These are phyloP conservation scores for Notiomystis cincta DNA, from an alignment of 2,113 vertebrate species.

Conservation along the genomic window DNA sequence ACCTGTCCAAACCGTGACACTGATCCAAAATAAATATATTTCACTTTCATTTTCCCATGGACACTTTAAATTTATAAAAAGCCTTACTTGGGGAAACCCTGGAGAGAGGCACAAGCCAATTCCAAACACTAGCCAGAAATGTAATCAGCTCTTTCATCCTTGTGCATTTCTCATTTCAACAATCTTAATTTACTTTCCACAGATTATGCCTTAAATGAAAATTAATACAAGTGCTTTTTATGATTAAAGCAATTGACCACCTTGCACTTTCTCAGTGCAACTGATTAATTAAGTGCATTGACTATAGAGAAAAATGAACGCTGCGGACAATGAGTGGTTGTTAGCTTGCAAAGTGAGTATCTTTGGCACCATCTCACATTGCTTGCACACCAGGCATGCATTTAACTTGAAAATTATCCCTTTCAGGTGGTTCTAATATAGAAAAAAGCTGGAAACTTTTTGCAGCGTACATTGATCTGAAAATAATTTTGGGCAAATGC, in stretches of 20 bases:
- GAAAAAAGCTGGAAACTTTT: background rate
- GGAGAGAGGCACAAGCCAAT: background rate
- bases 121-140: background rate
- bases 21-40: background rate
- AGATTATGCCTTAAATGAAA: slow-evolving; percentile 20
- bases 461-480: background rate
- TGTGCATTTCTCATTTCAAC: background rate
- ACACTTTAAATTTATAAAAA: background rate
- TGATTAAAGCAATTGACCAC: slow-evolving; percentile 18
- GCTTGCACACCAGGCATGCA: background rate
- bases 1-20: no score
- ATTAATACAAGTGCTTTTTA: slow-evolving; percentile 45
- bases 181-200: slow-evolving; percentile 27
- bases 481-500: background rate
- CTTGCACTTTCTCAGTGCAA: slow-evolving; percentile 27
- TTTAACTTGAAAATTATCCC: background rate
- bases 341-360: background rate
- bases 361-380: background rate
- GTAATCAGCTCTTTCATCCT: background rate
- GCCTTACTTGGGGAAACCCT: background rate
- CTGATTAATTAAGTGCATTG: slow-evolving; percentile 39
- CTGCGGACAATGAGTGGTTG: background rate
- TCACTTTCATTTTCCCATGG: background rate
- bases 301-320: background rate
- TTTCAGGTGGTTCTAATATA: background rate